Evolutionary conservation across 2,888 invertebrate species (phyloP).

Genomic region (Tetramorium bicarinatum): DNA sequence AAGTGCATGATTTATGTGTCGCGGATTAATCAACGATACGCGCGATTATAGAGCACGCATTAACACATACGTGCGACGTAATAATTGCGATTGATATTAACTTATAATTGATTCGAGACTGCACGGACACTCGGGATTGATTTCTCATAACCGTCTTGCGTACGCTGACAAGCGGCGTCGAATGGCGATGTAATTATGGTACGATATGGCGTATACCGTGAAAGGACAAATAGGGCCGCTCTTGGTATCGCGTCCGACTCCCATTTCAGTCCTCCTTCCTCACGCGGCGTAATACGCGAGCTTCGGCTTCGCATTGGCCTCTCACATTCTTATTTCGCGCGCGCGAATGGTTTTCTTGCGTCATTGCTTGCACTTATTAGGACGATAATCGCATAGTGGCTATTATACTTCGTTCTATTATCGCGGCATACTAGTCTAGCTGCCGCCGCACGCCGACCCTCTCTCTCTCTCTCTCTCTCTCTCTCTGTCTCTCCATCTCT

Average conservation of each 20-base stretch:
- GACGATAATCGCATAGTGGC: constrained; percentile 83
- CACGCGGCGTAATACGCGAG: constrained; percentile 18
- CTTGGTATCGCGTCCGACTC: neutral
- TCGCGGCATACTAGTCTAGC: constrained; percentile 77
- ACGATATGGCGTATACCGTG: constrained; percentile 1
- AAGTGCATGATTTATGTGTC: constrained; percentile 24
- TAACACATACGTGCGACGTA: constrained; percentile 9
- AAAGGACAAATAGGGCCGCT: constrained; percentile 1
- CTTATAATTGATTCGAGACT: constrained; percentile 4
- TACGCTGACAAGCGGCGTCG: neutral
- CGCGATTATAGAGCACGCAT: constrained; percentile 7
- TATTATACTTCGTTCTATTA: constrained; percentile 84
- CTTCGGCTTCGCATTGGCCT: constrained; percentile 53
- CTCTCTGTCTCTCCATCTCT: constrained; percentile 62
- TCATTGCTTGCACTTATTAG: constrained; percentile 83
- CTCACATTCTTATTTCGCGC: constrained; percentile 59
- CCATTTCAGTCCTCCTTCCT: neutral
- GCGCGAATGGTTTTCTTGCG: constrained; percentile 72
- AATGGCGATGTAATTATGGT: constrained; percentile 4
- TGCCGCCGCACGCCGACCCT: constrained; percentile 62
- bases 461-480: constrained; percentile 67
- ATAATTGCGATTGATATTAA: constrained; percentile 28
- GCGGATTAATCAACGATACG: constrained; percentile 27
- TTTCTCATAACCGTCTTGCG: constrained; percentile 10
- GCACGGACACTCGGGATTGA: constrained; percentile 34